phyloP scores from a whole-genome alignment of 1,140 invertebrate genomes.

The Lethocerus indicus region DNA sequence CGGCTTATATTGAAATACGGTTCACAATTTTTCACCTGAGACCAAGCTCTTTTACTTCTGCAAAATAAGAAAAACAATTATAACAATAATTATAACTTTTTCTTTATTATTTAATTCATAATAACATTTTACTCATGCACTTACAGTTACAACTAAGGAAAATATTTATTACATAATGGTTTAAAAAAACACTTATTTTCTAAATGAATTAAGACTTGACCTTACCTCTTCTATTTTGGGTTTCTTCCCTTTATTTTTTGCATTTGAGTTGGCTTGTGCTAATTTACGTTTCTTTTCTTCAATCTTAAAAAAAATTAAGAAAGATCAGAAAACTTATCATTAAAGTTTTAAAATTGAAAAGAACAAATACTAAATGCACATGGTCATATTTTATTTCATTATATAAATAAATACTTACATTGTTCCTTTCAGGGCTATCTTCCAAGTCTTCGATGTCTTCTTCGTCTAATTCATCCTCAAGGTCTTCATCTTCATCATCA shows the following conservation, averaged over 20 bases:
- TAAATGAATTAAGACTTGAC: no score
- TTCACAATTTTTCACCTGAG: no score
- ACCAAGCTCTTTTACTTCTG: no score
- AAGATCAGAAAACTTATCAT: background rate
- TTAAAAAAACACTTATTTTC: no score
- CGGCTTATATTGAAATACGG: no score
- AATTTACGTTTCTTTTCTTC: slow-evolving; percentile 20
- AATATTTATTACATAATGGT: no score
- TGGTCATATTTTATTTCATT: background rate
- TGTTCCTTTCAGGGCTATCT: slow-evolving; percentile 21
- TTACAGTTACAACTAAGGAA: no score
- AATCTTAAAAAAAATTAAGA: slow-evolving; percentile 15
- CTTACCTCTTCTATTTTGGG: slow-evolving; percentile 12
- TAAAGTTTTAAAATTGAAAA: background rate
- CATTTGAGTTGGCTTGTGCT: slow-evolving; percentile 12
- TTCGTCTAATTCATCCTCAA: slow-evolving; percentile 9
- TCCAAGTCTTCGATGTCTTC: slow-evolving; percentile 9
- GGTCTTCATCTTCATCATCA: slow-evolving; percentile 10
- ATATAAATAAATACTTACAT: slow-evolving; percentile 14
- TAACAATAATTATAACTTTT: no score
- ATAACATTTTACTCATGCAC: no score
- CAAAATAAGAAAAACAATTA: no score
- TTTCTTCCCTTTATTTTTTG: slow-evolving; percentile 14
- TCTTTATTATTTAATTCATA: no score
- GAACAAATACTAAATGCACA: background rate